Conservation (phyloP, 2,888 invertebrate species). For the Drosophila atripex region DNA sequence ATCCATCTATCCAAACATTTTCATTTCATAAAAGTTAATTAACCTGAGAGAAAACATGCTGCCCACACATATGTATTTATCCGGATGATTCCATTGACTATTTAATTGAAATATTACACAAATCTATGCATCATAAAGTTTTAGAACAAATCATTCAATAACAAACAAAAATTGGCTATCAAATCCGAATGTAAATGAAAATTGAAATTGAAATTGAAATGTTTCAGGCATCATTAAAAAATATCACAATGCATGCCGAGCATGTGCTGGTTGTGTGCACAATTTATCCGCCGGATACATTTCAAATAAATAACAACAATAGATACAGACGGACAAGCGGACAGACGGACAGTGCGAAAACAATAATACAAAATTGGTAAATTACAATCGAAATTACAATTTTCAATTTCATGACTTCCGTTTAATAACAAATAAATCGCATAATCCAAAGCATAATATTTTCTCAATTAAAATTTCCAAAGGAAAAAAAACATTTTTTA, state of each 20-base stretch:
- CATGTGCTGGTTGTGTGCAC: slow-evolving; percentile 44
- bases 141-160: slow-evolving; percentile 73
- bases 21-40: slow-evolving; percentile 53
- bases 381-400: slow-evolving; percentile 61
- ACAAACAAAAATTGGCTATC: slow-evolving; percentile 60
- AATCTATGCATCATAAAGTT: slow-evolving; percentile 74
- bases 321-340: slow-evolving; percentile 11
- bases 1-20: slow-evolving; percentile 41
- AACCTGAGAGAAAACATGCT: slow-evolving; percentile 22
- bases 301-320: slow-evolving; percentile 73
- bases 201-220: slow-evolving; percentile 67
- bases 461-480: slow-evolving; percentile 80
- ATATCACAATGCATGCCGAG: slow-evolving; percentile 33
- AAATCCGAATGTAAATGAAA: slow-evolving; percentile 39
- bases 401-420: slow-evolving; percentile 73
- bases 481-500: slow-evolving; percentile 63
- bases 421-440: slow-evolving; percentile 80
- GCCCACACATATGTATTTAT: slow-evolving; percentile 22
- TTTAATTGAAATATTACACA: slow-evolving; percentile 74
- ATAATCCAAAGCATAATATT: slow-evolving; percentile 79
- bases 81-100: slow-evolving; percentile 67
- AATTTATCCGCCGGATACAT: slow-evolving; percentile 76
- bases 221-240: slow-evolving; percentile 73
- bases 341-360: slow-evolving; percentile 31
- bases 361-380: slow-evolving; percentile 52